Conservation (phyloP, 2,888 invertebrate species). For the Xestia rhomboidea region DNA sequence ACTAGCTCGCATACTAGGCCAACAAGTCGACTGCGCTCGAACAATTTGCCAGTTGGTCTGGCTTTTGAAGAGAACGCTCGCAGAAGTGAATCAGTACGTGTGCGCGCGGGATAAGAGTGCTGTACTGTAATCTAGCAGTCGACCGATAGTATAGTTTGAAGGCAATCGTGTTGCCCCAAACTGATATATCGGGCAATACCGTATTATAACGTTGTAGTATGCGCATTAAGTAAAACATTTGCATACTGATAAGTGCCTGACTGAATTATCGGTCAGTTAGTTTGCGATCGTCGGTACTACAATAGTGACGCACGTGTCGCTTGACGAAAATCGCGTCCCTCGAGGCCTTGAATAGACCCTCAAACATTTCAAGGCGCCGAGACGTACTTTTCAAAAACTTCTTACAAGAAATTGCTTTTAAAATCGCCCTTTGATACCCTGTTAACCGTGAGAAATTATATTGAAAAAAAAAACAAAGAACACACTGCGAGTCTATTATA, state of each 20-base stretch:
- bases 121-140: not conserved
- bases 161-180: not conserved
- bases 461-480: slow-evolving; percentile 24
- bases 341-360: not conserved
- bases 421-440: not conserved
- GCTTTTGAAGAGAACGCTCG: not conserved
- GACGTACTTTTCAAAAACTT: not conserved
- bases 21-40: not conserved
- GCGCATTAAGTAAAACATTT: not conserved
- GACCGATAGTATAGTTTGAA: not conserved
- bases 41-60: not conserved
- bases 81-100: not conserved
- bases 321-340: not conserved
- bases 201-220: not conserved
- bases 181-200: not conserved
- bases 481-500: not conserved
- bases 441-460: not conserved
- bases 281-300: not conserved
- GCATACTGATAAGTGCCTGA: not conserved
- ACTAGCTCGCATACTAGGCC: not conserved
- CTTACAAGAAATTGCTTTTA: slow-evolving; percentile 34
- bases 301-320: not conserved
- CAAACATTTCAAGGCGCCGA: not conserved
- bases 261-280: not conserved
- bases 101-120: not conserved